Evolutionary conservation across 2,797 vertebrate species (phyloP), one percentile per base, ranked within the genome.

Genomic region (Poliocrania exsul): DNA sequence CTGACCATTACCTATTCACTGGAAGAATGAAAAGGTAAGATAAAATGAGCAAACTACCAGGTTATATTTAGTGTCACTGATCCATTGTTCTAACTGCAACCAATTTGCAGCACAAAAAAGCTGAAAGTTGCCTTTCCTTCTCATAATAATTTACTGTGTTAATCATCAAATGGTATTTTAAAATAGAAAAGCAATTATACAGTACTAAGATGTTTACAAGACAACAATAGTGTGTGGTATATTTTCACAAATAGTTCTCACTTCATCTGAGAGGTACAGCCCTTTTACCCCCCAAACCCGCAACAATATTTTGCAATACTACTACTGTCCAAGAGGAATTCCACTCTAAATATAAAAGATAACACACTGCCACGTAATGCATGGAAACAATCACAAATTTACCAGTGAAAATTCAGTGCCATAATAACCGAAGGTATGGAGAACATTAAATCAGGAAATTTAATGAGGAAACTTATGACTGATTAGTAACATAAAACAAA

Each of bases 11-110:
- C 56, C 29, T 53, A 53, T 54, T 25, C 19, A 80, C 16, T 69
- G 10, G 51, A 84, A 44, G 31, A 70, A 64, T 38, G 60, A 46
- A 92, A 91, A 91, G 38, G n/a, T 50, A 88, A 79, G 94, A 49
- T 33, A 91, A 91, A 95, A 88, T 65, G 9, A 96, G 20, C 18
- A 91, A 94, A 92, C 50, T 65, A 79, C 20, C 5, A 56, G 40
- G n/a, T 83, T 82, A 33, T 50, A 90, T 86, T 90, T 83, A 92
- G 61, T 53, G 80, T 60, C 18, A 79, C 28, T 66, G 33, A 65
- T 28, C 86, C 42, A 58, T 61, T 93, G 72, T 71, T 82, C 62
- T 90, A 64, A 67, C 23, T 50, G 60, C 42, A 80, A 60, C 6
- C 44, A 88, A 47, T 21, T 67, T 31, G 29, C 44, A 47, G 51